phyloP scores from a whole-genome alignment of 2,797 vertebrate genomes.

The Zalophus californianus region DNA sequence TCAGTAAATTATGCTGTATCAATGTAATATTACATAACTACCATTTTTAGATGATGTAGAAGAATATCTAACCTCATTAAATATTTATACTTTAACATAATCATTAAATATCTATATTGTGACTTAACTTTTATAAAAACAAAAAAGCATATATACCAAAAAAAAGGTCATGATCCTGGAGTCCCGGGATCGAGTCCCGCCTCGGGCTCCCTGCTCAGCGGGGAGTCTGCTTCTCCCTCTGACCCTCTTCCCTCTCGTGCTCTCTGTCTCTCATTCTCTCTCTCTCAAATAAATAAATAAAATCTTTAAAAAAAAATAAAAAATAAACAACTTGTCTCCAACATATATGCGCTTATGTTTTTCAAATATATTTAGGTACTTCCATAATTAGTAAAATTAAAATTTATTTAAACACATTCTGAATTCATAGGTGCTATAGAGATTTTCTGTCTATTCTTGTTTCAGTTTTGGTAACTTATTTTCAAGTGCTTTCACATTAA shows the following conservation, averaged over 20 bases:
- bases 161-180: no score
- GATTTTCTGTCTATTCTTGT: background rate
- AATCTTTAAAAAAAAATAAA: background rate
- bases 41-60: background rate
- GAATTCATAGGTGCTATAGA: background rate
- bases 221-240: no score
- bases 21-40: background rate
- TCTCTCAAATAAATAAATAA: no score
- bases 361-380: background rate
- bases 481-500: background rate
- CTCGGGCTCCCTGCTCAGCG: no score
- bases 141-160: background rate
- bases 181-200: no score
- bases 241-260: no score
- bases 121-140: background rate
- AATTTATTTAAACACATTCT: background rate
- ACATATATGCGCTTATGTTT: background rate
- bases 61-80: background rate
- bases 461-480: background rate
- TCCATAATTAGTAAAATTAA: background rate
- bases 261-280: no score
- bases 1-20: background rate
- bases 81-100: slow-evolving; percentile 13
- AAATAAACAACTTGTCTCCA: background rate
- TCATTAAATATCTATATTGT: background rate